A percentile compares a stretch with the other conserved stretches of the same genome.
phyloP scores from a whole-genome alignment of 2,113 vertebrate species.

The Chinchilla lanigera region DNA sequence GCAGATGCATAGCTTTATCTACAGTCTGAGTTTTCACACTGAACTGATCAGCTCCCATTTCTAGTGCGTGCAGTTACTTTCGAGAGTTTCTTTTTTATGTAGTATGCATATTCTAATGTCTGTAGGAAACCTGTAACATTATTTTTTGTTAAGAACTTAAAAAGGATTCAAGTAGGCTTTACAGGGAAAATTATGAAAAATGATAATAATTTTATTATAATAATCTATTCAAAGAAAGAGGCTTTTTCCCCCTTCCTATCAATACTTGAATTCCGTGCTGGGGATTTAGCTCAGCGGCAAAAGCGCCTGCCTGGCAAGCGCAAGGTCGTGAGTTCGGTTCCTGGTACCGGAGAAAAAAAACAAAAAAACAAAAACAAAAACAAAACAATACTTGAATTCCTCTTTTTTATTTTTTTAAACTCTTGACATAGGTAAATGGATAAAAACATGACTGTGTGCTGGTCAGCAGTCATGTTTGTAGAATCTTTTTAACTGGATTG shows the following conservation, averaged over 20 bases:
- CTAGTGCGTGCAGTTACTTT: background rate
- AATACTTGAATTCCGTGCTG: conserved; percentile 80
- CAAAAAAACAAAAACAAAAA: too few species aligned
- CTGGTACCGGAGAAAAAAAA: too few species aligned
- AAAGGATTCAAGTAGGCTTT: conserved; percentile 40
- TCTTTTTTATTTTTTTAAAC: conserved; percentile 68
- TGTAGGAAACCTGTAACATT: conserved; percentile 50
- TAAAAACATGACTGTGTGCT: conserved; percentile 77
- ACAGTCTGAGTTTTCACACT: conserved; percentile 41
- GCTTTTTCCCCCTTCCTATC: background rate
- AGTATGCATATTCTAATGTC: background rate
- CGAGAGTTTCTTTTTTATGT: background rate
- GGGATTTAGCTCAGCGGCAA: too few species aligned
- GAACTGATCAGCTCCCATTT: conserved; percentile 24
- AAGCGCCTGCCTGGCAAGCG: too few species aligned
- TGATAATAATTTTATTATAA: conserved; percentile 63
- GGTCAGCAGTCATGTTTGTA: conserved; percentile 69
- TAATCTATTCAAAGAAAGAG: conserved; percentile 63
- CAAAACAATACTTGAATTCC: conserved; percentile 80
- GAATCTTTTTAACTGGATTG: conserved; percentile 70
- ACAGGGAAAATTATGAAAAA: conserved; percentile 24
- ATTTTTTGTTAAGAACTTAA: conserved; percentile 70
- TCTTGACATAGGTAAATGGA: conserved; percentile 59
- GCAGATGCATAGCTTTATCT: background rate
- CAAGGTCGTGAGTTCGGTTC: too few species aligned